Conservation (phyloP, 2,113 vertebrate genomes). For the Lepus europaeus region DNA sequence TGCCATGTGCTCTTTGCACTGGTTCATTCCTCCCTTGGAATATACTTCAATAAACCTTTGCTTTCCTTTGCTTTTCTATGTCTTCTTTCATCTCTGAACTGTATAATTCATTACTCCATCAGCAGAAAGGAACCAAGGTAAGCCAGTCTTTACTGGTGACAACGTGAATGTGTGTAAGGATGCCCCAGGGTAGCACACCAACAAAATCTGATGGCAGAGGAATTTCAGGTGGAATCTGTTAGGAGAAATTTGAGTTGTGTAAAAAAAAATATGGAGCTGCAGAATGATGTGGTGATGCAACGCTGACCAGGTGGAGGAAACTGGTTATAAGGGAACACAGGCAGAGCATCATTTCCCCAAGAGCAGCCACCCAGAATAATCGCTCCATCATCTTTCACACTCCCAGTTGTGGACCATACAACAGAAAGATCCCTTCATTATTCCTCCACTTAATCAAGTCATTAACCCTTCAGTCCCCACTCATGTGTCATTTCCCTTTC, state of each 20-base stretch:
- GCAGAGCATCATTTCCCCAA: background rate
- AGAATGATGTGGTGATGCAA: background rate
- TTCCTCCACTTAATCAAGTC: background rate
- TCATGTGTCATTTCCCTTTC: background rate
- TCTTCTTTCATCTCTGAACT: too few species aligned
- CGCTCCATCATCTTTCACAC: rapidly evolving
- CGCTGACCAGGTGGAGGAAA: background rate
- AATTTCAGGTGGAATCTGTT: background rate
- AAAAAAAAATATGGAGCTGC: background rate
- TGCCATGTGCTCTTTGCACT: too few species aligned
- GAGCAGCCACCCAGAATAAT: background rate
- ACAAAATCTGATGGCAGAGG: background rate
- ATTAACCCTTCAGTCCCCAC: background rate
- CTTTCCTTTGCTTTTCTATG: too few species aligned
- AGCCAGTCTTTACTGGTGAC: too few species aligned
- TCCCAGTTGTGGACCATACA: background rate
- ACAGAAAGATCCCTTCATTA: background rate
- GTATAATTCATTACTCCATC: too few species aligned
- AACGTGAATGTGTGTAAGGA: background rate
- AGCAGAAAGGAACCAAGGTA: too few species aligned
- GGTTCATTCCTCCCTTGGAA: too few species aligned
- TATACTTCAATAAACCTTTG: too few species aligned
- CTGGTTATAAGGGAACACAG: background rate
- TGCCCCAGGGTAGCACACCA: too few species aligned
- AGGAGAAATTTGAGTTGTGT: background rate